These are phyloP conservation scores for Chironomus striatipennis DNA, from an alignment of 1,140 invertebrate species.

Conservation along the genomic window DNA sequence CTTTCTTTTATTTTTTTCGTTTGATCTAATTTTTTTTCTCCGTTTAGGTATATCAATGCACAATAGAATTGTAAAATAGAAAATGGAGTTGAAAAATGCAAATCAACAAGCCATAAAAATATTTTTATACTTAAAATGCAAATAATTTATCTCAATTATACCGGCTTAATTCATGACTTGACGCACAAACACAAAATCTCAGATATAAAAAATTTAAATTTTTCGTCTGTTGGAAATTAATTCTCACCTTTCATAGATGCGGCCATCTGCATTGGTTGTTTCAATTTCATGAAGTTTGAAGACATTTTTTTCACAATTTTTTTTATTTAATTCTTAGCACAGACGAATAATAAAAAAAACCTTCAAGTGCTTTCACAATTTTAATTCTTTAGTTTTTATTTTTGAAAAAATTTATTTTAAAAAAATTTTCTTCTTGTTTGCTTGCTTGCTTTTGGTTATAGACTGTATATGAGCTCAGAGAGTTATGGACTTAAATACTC, in stretches of 20 bases:
- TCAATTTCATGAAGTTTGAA: slow-evolving; percentile 14
- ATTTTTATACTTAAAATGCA: no score
- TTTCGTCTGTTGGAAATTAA: no score
- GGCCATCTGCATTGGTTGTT: slow-evolving; percentile 1
- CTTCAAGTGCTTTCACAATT: background rate
- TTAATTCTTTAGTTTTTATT: background rate
- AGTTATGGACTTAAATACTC: background rate
- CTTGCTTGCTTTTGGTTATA: background rate
- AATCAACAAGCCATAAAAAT: no score
- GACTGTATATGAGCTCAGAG: background rate
- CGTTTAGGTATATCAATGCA: no score
- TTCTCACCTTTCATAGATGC: slow-evolving; percentile 11
- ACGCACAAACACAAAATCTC: no score
- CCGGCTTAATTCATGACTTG: no score
- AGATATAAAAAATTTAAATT: no score
- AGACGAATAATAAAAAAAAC: background rate
- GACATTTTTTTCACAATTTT: background rate
- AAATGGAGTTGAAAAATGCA: no score
- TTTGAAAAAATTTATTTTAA: background rate
- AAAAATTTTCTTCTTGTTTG: background rate
- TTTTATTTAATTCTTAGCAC: background rate
- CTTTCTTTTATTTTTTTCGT: no score
- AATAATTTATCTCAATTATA: no score
- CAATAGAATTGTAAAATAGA: no score
- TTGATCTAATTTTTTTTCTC: no score